A percentile compares a stretch with the other conserved stretches of the same genome.
Conservation (phyloP, 2,113 vertebrate species). For the Coryphaenoides rupestris region DNA sequence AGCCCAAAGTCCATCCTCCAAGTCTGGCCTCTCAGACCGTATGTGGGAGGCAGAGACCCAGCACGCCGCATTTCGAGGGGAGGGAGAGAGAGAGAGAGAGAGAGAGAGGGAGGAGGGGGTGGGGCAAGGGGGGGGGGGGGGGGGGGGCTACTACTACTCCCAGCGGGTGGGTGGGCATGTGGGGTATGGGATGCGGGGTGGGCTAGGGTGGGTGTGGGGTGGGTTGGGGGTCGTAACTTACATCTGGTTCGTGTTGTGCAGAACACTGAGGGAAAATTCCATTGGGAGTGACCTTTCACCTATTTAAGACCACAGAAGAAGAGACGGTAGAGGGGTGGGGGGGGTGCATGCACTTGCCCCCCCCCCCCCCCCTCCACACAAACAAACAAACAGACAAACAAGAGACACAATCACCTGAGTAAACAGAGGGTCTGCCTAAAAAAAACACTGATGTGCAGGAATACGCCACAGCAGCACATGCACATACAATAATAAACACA, state of each 20-base stretch:
- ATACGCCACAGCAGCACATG: background rate
- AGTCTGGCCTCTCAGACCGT: conserved; percentile 47
- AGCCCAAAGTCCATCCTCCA: conserved; percentile 64
- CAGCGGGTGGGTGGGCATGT: conserved; percentile 19
- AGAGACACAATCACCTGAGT: conserved; percentile 13
- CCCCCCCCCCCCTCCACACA: background rate
- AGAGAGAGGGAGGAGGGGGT: conserved; percentile 27
- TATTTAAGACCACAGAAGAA: conserved; percentile 54
- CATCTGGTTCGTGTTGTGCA: conserved; percentile 71
- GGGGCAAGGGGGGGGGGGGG: conserved; percentile 22
- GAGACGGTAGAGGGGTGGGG: background rate
- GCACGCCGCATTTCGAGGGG: conserved; percentile 51
- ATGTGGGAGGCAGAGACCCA: conserved; percentile 47
- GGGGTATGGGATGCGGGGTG: conserved; percentile 2
- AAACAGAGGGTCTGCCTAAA: conserved; percentile 5
- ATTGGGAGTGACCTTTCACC: conserved; percentile 71
- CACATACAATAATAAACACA: too few species aligned
- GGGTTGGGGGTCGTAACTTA: conserved; percentile 26
- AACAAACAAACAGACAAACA: conserved; percentile 31
- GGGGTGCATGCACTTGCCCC: conserved; percentile 7
- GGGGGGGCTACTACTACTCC: too few species aligned
- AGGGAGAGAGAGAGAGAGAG: conserved; percentile 30
- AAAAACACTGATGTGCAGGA: background rate
- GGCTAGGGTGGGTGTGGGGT: conserved; percentile 27
- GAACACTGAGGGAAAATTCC: conserved; percentile 62